These are phyloP conservation scores for Drepanosiphum platanoidis DNA, from an alignment of 2,888 invertebrate species.

Conservation along the genomic window DNA sequence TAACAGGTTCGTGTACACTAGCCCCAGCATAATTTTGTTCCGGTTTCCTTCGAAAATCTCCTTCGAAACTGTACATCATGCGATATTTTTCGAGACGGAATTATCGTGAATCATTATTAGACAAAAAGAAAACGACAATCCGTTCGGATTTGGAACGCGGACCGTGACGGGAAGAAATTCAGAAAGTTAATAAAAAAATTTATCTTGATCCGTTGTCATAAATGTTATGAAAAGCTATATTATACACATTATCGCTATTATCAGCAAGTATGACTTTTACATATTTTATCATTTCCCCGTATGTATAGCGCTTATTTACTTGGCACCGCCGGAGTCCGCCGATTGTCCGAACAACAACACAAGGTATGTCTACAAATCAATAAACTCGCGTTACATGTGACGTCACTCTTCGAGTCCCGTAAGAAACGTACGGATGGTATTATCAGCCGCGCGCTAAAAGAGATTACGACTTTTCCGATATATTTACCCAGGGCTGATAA, in stretches of 20 bases:
- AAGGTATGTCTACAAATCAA: background rate
- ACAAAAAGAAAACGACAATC: background rate
- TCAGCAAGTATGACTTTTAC: constrained; percentile 53
- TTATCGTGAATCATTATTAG: constrained; percentile 21
- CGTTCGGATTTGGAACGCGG: background rate
- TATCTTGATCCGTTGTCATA: background rate
- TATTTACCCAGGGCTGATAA: too few relatives aligned
- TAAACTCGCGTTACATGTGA: background rate
- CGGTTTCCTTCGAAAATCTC: constrained; percentile 86
- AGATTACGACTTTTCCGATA: too few relatives aligned
- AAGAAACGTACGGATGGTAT: too few relatives aligned
- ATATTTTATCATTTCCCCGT: constrained; percentile 37
- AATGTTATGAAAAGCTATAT: background rate
- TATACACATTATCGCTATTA: background rate
- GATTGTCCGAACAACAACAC: background rate
- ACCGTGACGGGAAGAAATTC: background rate
- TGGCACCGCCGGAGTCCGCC: background rate
- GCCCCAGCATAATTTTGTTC: constrained; percentile 90
- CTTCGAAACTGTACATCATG: constrained; percentile 82
- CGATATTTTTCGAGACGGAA: background rate
- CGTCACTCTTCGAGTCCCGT: background rate
- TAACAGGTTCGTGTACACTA: constrained; percentile 77
- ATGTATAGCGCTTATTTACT: background rate
- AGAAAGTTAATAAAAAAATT: background rate
- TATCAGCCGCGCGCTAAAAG: too few relatives aligned